Conservation (phyloP, 2,888 invertebrate species). For the Perizoma affinitatum region DNA sequence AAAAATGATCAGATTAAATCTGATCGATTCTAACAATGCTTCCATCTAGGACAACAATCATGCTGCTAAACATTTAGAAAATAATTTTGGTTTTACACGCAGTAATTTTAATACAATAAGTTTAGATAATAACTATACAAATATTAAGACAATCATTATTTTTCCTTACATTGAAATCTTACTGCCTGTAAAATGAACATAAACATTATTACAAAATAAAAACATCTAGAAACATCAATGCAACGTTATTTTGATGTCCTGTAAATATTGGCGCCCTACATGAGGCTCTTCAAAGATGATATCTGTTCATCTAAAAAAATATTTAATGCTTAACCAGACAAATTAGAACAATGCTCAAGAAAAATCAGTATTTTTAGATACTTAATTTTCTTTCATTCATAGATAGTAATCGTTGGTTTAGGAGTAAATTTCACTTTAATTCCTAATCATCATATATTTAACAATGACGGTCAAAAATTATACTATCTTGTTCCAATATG, state of each 20-base stretch:
- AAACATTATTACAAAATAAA: slow-evolving; percentile 20
- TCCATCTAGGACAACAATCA: slow-evolving; percentile 75
- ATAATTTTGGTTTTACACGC: slow-evolving; percentile 52
- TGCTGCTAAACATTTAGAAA: slow-evolving; percentile 73
- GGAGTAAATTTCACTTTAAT: no score
- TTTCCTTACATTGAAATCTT: neutral
- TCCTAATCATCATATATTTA: no score
- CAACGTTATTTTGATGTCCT: slow-evolving; percentile 36
- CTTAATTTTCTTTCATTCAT: no score
- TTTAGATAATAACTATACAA: neutral
- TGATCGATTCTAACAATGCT: slow-evolving; percentile 42
- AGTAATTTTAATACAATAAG: slow-evolving; percentile 33
- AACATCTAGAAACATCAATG: slow-evolving; percentile 38
- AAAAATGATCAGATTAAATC: neutral
- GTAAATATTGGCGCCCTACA: slow-evolving; percentile 35
- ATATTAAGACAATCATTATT: neutral
- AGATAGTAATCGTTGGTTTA: no score
- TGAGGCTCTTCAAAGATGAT: slow-evolving; percentile 6
- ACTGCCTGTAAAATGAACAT: slow-evolving; percentile 26
- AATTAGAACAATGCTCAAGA: slow-evolving; percentile 42
- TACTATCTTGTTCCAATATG: slow-evolving; percentile 44
- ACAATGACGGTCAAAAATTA: no score
- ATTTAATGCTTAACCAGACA: slow-evolving; percentile 43
- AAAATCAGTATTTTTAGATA: neutral
- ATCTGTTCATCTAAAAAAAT: slow-evolving; percentile 13